These are phyloP conservation scores for Charina bottae DNA, from an alignment of 2,113 vertebrate species.

Conservation along the genomic window DNA sequence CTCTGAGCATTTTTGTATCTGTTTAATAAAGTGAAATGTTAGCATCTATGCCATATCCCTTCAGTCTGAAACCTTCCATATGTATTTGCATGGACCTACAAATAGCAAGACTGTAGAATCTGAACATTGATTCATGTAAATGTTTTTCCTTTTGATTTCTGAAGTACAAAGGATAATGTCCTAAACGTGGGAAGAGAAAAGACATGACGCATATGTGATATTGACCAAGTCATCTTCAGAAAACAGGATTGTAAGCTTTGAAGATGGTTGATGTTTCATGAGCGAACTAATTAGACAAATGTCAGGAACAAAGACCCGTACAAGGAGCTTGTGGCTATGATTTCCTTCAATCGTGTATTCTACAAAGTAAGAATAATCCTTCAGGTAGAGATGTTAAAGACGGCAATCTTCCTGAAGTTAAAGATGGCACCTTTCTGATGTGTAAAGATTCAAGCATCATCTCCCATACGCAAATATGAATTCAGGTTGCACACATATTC, in stretches of 20 bases:
- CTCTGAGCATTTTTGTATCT: not conserved
- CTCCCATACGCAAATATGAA: no score
- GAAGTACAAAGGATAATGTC: conserved; percentile 47
- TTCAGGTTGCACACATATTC: no score
- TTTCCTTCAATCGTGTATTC: conserved; percentile 24
- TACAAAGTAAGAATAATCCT: not conserved
- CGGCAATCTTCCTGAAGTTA: no score
- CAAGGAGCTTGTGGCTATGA: conserved; percentile 7
- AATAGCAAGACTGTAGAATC: not conserved
- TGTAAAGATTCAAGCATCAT: no score
- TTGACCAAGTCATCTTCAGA: conserved; percentile 54
- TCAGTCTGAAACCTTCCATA: not conserved
- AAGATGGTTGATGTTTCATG: not conserved
- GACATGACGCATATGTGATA: conserved; percentile 30
- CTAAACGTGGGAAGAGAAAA: conserved; percentile 47
- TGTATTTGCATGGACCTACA: not conserved
- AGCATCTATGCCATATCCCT: not conserved
- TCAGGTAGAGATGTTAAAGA: not conserved
- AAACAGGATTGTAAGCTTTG: conserved; percentile 13
- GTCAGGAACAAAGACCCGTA: conserved; percentile 54
- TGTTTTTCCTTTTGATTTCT: not conserved
- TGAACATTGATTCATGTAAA: conserved; percentile 39
- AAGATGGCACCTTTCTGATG: not conserved
- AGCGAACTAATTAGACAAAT: conserved; percentile 42
- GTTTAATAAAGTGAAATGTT: conserved; percentile 14